phyloP scores from a whole-genome alignment of 53 echinoderm and acorn worm genomes.

The Pentamera pediparva region DNA sequence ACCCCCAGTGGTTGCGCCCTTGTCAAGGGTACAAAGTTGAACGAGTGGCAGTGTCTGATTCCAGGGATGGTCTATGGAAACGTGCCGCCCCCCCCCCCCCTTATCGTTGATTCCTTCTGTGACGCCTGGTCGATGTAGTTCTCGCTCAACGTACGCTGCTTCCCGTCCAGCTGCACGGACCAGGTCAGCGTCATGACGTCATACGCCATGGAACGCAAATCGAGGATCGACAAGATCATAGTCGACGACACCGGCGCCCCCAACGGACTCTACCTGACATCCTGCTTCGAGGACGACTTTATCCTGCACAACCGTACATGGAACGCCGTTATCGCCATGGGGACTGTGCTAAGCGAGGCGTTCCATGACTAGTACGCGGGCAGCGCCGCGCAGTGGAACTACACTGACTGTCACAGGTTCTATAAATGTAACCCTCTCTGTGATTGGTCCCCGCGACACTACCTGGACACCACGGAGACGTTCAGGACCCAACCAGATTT shows the following conservation, averaged over 20 bases:
- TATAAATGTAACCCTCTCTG: slow-evolving; percentile 47
- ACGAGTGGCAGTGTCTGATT: slow-evolving; percentile 67
- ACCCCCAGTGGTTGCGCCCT: no score
- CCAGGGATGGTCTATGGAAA: slow-evolving; percentile 46
- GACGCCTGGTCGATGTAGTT: slow-evolving; percentile 56
- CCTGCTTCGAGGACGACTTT: slow-evolving; percentile 62
- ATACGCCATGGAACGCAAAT: slow-evolving; percentile 28
- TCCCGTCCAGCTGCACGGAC: slow-evolving; percentile 40
- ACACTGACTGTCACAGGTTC: slow-evolving; percentile 36
- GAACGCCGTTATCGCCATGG: slow-evolving; percentile 28
- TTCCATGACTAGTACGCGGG: slow-evolving; percentile 60
- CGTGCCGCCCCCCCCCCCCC: slow-evolving; percentile 53
- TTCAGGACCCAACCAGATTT: slow-evolving; percentile 4
- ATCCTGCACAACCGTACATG: slow-evolving; percentile 35
- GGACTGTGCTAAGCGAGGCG: slow-evolving; percentile 33
- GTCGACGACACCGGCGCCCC: slow-evolving; percentile 20
- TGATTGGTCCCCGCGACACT: slow-evolving; percentile 26
- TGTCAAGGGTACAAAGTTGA: no score
- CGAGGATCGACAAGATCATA: slow-evolving; percentile 28
- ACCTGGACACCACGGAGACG: slow-evolving; percentile 1
- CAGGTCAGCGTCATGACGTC: slow-evolving; percentile 6
- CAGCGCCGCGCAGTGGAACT: neutral
- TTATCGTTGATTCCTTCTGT: slow-evolving; percentile 60
- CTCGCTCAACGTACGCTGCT: slow-evolving; percentile 51
- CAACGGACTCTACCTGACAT: slow-evolving; percentile 62